Evolutionary conservation across 2,113 vertebrate genomes (phyloP).

Genomic region (Neomonachus schauinslandi): DNA sequence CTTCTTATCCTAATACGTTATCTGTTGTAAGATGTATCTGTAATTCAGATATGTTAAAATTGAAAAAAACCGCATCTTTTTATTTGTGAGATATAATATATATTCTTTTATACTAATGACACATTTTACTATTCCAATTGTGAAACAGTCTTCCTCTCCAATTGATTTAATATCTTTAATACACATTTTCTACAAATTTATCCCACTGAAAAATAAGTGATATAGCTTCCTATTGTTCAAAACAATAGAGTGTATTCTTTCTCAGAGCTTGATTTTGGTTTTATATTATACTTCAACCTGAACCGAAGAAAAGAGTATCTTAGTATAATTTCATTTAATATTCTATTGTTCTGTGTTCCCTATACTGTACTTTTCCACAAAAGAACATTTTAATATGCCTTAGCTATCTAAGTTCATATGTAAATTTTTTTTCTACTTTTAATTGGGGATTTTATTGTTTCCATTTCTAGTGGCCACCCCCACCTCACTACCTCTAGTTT

Average conservation of each 20-base stretch:
- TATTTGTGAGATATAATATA: neutral
- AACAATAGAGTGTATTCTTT: neutral
- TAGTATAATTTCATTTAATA: neutral
- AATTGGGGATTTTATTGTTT: neutral
- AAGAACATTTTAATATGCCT: neutral
- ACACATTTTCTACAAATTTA: neutral
- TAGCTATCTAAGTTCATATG: neutral
- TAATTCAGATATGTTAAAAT: neutral
- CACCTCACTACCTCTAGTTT: neutral
- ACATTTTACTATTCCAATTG: neutral
- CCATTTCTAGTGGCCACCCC: neutral
- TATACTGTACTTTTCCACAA: neutral
- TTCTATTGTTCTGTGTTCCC: neutral
- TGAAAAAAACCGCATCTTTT: neutral
- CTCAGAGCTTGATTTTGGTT: neutral
- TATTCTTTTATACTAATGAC: neutral
- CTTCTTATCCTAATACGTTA: neutral
- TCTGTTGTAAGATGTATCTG: neutral
- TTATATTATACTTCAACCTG: neutral
- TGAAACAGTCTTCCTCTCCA: neutral
- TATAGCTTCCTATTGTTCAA: neutral
- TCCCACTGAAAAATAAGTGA: neutral
- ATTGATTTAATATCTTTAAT: neutral
- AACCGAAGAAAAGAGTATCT: neutral
- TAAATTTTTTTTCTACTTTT: neutral